Evolutionary conservation across 2,113 vertebrate species (phyloP).

Genomic region (Murina feae): DNA sequence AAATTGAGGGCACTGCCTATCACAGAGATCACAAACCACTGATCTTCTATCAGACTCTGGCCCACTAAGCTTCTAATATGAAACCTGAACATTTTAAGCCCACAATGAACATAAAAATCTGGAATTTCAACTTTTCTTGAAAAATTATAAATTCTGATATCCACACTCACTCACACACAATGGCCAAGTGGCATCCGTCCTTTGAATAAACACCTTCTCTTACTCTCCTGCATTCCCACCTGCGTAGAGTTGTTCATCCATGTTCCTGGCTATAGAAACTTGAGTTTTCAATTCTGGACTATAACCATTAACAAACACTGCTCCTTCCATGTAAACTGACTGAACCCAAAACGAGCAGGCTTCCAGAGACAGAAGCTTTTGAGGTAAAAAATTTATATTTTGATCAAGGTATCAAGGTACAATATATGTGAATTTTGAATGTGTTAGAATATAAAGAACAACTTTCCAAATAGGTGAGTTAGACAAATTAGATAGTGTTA

Average conservation of each 20-base stretch:
- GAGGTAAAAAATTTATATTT: neutral
- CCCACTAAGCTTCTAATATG: neutral
- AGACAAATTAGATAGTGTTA: neutral
- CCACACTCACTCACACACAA: too few relatives aligned
- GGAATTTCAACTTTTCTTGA: neutral
- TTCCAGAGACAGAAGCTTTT: neutral
- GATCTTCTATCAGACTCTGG: neutral
- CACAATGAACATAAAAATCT: neutral
- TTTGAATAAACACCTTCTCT: neutral
- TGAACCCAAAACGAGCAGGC: neutral
- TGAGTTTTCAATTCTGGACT: neutral
- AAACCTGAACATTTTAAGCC: neutral
- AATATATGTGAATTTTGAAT: neutral
- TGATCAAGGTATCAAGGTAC: neutral
- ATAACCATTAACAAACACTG: neutral
- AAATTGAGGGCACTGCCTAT: neutral
- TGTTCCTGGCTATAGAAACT: neutral
- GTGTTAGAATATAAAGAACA: neutral
- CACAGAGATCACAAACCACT: neutral
- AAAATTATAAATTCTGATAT: neutral
- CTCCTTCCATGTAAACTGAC: neutral
- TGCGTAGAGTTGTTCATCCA: neutral
- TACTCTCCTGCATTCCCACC: neutral
- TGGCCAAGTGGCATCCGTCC: neutral
- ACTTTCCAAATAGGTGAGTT: neutral